phyloP scores from a whole-genome alignment of 2,797 vertebrate species.

The Orientallactaga sibirica region DNA sequence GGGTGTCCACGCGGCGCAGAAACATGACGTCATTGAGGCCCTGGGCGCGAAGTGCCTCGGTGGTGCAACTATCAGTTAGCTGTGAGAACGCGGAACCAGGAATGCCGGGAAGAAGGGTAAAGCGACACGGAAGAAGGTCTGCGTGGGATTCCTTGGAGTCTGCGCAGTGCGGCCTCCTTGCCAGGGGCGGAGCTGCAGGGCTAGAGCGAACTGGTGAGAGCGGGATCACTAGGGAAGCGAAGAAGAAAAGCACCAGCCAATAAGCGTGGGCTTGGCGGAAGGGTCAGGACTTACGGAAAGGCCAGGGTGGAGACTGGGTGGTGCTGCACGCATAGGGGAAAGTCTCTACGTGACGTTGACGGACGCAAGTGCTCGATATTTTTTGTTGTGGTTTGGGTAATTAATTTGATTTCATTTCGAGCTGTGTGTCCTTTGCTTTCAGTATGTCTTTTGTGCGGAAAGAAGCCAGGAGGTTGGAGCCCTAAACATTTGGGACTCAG shows the following conservation, averaged over 20 bases:
- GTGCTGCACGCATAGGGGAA: neutral
- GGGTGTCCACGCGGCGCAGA: constrained; percentile 58
- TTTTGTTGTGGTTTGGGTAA: neutral
- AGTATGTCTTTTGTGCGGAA: neutral
- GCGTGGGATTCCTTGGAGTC: neutral
- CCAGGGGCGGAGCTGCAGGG: constrained; percentile 12
- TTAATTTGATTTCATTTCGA: constrained; percentile 33
- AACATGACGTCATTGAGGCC: constrained; percentile 70
- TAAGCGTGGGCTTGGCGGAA: neutral
- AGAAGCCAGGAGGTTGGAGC: neutral
- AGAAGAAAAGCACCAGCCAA: neutral
- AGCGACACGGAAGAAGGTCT: constrained; percentile 7
- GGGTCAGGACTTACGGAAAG: neutral
- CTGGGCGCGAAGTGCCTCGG: constrained; percentile 60
- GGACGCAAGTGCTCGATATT: neutral
- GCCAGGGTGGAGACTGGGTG: neutral
- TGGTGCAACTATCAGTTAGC: neutral
- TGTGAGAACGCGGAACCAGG: constrained; percentile 67
- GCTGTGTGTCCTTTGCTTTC: constrained; percentile 24
- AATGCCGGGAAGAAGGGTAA: constrained; percentile 68
- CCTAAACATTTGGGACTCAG: neutral
- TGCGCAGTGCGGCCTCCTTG: neutral
- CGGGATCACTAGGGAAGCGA: neutral
- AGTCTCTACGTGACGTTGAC: fast-evolving
- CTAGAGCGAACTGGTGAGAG: neutral